phyloP scores from a whole-genome alignment of 2,888 invertebrate species.

The Cryptocheilus praepositus region DNA sequence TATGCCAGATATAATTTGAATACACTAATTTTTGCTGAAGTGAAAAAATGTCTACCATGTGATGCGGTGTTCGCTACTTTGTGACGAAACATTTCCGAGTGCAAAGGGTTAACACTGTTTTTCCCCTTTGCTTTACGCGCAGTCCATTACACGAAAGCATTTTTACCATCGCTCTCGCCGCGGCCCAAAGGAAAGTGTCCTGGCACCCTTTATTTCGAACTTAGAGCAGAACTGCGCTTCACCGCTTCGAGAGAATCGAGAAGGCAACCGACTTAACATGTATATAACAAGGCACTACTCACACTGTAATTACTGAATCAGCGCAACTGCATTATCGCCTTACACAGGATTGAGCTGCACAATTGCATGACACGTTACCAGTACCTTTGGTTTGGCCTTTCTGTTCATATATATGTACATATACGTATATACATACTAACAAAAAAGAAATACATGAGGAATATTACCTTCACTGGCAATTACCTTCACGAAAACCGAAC shows the following conservation, averaged over 20 bases:
- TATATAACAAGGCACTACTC: conserved; percentile 55
- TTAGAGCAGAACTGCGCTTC: conserved; percentile 43
- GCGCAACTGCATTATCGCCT: conserved; percentile 55
- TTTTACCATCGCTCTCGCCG: conserved; percentile 16
- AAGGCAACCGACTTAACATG: conserved; percentile 30
- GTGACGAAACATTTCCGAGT: too few relatives aligned
- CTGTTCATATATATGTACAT: conserved; percentile 32
- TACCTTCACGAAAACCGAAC: too few relatives aligned
- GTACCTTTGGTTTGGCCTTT: conserved; percentile 40
- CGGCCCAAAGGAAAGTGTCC: conserved; percentile 43
- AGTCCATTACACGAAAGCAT: too few relatives aligned
- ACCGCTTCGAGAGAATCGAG: conserved; percentile 34
- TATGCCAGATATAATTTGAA: too few relatives aligned
- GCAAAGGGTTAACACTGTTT: too few relatives aligned
- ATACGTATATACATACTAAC: too few relatives aligned
- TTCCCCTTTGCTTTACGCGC: too few relatives aligned
- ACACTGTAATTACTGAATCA: conserved; percentile 30
- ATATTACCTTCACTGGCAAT: too few relatives aligned
- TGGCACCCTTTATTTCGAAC: conserved; percentile 33
- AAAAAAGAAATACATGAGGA: too few relatives aligned
- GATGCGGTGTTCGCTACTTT: too few relatives aligned
- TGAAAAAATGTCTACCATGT: too few relatives aligned
- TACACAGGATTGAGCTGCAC: conserved; percentile 71
- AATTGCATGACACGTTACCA: conserved; percentile 56
- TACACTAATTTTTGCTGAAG: too few relatives aligned